phyloP scores from a whole-genome alignment of 2,888 invertebrate species.

The Luperina nickerlii region DNA sequence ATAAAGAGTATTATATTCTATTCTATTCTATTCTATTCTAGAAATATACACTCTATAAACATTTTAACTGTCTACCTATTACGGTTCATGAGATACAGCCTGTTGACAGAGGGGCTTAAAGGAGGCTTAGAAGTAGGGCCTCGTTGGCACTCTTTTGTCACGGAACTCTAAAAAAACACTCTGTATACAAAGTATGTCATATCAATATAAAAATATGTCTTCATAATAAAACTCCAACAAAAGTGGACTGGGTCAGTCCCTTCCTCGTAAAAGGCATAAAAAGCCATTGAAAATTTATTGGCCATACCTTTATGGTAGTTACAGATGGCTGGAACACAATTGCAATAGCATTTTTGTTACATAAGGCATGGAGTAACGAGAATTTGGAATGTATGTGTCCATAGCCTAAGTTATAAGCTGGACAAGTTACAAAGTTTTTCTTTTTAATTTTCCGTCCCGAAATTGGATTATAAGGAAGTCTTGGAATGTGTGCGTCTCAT shows the following conservation, averaged over 20 bases:
- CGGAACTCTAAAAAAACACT: too few species aligned
- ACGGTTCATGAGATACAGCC: too few species aligned
- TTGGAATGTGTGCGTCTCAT: not conserved
- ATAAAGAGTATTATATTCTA: too few species aligned
- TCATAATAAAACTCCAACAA: constrained; percentile 9
- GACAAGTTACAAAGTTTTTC: not conserved
- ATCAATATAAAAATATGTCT: constrained; percentile 1
- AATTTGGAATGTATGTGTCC: constrained; percentile 16
- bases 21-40: too few species aligned
- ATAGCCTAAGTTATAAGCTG: not conserved
- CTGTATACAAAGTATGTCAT: too few species aligned
- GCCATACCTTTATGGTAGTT: constrained; percentile 49
- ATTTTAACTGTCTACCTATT: too few species aligned
- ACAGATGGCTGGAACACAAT: constrained; percentile 50
- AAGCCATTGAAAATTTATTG: constrained; percentile 54
- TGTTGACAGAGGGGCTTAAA: too few species aligned
- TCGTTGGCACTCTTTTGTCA: too few species aligned
- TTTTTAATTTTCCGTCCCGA: not conserved
- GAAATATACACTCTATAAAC: too few species aligned
- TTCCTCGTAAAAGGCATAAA: constrained; percentile 35
- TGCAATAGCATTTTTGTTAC: constrained; percentile 27
- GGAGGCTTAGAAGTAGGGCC: too few species aligned
- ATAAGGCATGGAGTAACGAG: constrained; percentile 29
- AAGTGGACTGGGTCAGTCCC: constrained; percentile 14
- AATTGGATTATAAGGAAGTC: not conserved